Percentiles rank a stretch among this genome's conserved stretches.
phyloP scores from a whole-genome alignment of 2,888 invertebrate species.

The Zelleria hepariella region DNA sequence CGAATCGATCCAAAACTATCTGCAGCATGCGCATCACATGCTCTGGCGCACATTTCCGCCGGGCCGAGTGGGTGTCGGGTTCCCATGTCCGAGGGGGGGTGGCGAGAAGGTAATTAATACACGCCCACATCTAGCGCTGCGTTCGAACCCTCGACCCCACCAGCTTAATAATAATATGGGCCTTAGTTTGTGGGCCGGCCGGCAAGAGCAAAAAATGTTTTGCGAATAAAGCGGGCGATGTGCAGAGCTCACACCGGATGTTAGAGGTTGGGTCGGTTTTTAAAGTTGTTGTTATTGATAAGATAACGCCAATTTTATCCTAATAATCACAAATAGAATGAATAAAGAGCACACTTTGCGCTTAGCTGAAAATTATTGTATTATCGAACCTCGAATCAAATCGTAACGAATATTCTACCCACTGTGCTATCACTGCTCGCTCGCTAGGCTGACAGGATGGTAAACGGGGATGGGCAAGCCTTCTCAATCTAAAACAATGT shows the following conservation, averaged over 20 bases:
- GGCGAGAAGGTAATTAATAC: conserved; percentile 18
- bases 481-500: too few relatives aligned
- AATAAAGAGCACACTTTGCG: too few relatives aligned
- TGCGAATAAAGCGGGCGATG: too few relatives aligned
- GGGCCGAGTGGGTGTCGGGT: not conserved
- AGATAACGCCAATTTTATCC: too few relatives aligned
- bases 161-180: not conserved
- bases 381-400: too few relatives aligned
- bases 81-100: conserved; percentile 1
- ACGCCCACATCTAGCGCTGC: conserved; percentile 17
- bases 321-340: too few relatives aligned
- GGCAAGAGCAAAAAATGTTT: not conserved
- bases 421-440: too few relatives aligned
- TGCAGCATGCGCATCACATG: not conserved
- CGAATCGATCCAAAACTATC: not conserved
- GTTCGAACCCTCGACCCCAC: conserved; percentile 1
- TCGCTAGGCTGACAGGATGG: too few relatives aligned
- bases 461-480: too few relatives aligned
- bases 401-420: too few relatives aligned
- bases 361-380: too few relatives aligned
- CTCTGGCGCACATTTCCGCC: not conserved
- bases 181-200: not conserved
- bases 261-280: not conserved
- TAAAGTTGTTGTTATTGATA: too few relatives aligned
- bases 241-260: not conserved